Percentiles rank a stretch among this genome's conserved stretches.
Conservation (phyloP, 2,888 invertebrate genomes). For the Isoperla grammatica region DNA sequence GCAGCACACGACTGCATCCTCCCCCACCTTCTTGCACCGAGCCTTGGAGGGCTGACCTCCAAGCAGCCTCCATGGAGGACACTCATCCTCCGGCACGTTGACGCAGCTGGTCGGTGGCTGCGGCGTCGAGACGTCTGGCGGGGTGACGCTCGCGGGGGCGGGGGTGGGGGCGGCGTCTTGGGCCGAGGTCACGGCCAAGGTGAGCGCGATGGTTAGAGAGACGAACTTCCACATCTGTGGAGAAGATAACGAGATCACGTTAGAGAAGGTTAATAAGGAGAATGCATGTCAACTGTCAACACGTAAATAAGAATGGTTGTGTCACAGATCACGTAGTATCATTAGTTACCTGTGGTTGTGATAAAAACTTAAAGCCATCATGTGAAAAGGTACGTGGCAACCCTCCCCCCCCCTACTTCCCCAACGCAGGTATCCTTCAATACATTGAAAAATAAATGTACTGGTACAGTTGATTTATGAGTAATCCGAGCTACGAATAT, state of each 20-base stretch:
- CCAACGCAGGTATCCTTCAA: no score
- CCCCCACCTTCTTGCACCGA: conserved; percentile 1
- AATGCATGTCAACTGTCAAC: no score
- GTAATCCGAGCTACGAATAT: no score
- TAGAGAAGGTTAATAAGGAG: not conserved
- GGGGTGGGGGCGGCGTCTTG: not conserved
- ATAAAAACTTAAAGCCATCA: no score
- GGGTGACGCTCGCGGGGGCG: not conserved
- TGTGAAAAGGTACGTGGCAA: no score
- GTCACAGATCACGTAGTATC: no score
- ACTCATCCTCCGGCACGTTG: not conserved
- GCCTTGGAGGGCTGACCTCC: not conserved
- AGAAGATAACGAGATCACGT: not conserved
- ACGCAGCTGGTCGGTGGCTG: conserved; percentile 1
- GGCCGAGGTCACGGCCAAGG: not conserved
- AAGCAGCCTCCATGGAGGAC: not conserved
- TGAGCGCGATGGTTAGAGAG: conserved; percentile 9
- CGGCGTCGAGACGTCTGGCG: conserved; percentile 2
- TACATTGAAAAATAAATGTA: no score
- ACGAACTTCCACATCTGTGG: conserved; percentile 2
- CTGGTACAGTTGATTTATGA: no score
- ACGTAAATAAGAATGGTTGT: no score
- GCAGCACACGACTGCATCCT: conserved; percentile 47
- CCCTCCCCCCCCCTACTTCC: no score
- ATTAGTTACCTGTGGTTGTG: no score